These are phyloP conservation scores for Hestina assimilis DNA, from an alignment of 1,140 invertebrate genomes.

Conservation along the genomic window DNA sequence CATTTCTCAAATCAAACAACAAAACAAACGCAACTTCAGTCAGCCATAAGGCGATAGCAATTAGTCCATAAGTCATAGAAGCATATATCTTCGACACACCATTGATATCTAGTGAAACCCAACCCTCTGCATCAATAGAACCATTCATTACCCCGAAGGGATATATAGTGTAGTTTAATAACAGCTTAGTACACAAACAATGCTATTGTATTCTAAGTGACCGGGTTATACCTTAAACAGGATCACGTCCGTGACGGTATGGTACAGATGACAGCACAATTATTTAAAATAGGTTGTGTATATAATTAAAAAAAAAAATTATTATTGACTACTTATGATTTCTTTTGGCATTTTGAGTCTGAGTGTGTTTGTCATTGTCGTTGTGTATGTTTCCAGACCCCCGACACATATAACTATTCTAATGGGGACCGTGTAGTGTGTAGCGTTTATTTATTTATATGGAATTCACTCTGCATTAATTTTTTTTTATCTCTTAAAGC, in stretches of 20 bases:
- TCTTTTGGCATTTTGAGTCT: no score
- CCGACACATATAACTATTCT: no score
- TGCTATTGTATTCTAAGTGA: slow-evolving; percentile 41
- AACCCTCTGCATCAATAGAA: slow-evolving; percentile 9
- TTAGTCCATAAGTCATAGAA: not conserved
- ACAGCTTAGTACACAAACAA: slow-evolving; percentile 31
- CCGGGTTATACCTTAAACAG: slow-evolving; percentile 29
- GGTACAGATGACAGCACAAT: slow-evolving; percentile 8
- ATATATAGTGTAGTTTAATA: slow-evolving; percentile 17
- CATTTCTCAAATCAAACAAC: no score
- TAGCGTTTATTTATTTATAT: no score
- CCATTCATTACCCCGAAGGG: not conserved
- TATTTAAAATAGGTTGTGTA: not conserved
- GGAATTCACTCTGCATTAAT: not conserved
- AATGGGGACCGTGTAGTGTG: no score
- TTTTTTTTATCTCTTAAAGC: not conserved
- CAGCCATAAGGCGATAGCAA: no score
- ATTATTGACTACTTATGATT: no score
- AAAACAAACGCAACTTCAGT: no score
- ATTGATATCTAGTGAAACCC: not conserved
- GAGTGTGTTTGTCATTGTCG: no score
- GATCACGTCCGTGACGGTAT: slow-evolving; percentile 13
- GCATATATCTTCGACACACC: not conserved
- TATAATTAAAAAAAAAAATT: no score
- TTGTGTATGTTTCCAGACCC: no score